These are phyloP conservation scores for Sciurus vulgaris DNA, from an alignment of 2,797 vertebrate genomes.

Conservation along the genomic window DNA sequence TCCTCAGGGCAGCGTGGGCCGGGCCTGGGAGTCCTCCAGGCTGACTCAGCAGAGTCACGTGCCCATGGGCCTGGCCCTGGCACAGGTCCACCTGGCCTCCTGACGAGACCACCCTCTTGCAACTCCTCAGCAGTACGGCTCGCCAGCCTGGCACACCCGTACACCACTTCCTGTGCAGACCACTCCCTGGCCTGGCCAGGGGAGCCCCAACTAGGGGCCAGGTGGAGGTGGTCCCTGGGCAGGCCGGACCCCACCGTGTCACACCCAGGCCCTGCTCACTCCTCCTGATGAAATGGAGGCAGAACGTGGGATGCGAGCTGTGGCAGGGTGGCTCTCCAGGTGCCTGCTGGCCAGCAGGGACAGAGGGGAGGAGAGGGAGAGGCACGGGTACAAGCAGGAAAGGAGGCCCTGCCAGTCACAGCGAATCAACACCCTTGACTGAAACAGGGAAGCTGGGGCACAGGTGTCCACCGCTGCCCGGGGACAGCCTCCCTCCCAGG, in stretches of 20 bases:
- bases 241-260: background rate
- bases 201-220: too few relatives aligned
- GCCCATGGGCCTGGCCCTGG: background rate
- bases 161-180: rapidly evolving
- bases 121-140: rapidly evolving
- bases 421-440: background rate
- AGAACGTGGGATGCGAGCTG: background rate
- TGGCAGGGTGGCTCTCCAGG: background rate
- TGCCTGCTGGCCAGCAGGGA: rapidly evolving
- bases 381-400: background rate
- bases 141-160: rapidly evolving
- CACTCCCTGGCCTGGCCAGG: background rate
- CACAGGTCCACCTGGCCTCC: background rate
- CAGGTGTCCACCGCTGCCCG: too few relatives aligned
- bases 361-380: rapidly evolving
- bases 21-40: background rate
- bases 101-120: rapidly evolving
- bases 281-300: background rate
- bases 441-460: background rate
- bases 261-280: rapidly evolving
- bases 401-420: background rate
- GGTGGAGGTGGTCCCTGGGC: background rate
- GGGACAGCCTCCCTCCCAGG: too few relatives aligned
- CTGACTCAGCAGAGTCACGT: background rate
- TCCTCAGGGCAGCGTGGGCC: rapidly evolving